Evolutionary conservation across 2,888 invertebrate species (phyloP), one percentile per base, ranked within the genome.

Genomic region (Diplolepis rosae): DNA sequence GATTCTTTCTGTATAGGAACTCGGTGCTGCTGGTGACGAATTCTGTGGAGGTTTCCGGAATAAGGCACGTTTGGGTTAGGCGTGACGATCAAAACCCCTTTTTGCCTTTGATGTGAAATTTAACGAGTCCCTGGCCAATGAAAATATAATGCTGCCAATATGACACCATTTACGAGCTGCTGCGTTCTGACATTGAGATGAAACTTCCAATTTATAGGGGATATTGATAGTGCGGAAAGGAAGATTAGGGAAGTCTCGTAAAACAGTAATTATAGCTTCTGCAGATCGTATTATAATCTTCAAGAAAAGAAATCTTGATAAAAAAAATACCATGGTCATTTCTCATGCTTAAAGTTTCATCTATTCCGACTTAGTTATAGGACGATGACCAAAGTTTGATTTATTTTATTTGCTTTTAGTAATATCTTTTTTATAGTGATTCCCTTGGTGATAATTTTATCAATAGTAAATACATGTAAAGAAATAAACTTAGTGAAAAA

Each of bases 1-100:
- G 77, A 81, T 85, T 84, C 84, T 85, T 83, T 85, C 80, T 73
- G 71, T 66, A 71, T 72, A 73, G 67, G 76, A 74, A 75, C 70
- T 69, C 74, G 68, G 71, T 71, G 56, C 70, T 71, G 74, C 71
- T 69, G 66, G 66, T 65, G 56, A 71, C 28, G 73, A 68, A 48
- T 61, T 54, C n/a, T 24, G 35, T 61, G n/a, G 39, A 61, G 61
- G n/a, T 61, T 61, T 61, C 24, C 39, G 24, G 61, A 9, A 24
- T 22, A 24, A 61, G 24, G 39, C 39, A 61, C n/a, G 7, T 61
- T 39, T 61, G 22, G 39, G 24, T 39, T 24, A 61, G n/a, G 61
- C n/a, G 24, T 61, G 61, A 61, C 13, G 39, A n/a, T 61, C 24
- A 39, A 39, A 27, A 61, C 24, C 61, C 15, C 61, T 61, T 39